A percentile compares a stretch with the other conserved stretches of the same genome.
Conservation (phyloP, 2,797 vertebrate genomes). For the Sebastes taczanowskii region DNA sequence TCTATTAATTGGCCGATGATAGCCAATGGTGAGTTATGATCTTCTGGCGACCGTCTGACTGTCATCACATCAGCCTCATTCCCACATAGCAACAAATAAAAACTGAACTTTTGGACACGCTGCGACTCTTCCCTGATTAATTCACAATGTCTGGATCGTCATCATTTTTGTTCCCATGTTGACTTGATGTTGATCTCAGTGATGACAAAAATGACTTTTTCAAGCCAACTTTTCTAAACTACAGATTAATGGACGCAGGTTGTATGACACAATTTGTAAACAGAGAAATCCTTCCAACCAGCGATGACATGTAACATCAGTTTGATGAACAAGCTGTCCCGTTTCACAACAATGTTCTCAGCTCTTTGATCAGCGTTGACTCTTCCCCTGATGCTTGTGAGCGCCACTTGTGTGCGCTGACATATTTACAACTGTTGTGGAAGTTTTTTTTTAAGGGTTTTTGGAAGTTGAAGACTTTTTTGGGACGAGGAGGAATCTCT, state of each 20-base stretch:
- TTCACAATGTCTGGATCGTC: neutral
- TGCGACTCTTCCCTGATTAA: neutral
- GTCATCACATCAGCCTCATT: slow-evolving; percentile 2
- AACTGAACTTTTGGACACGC: neutral
- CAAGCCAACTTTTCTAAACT: slow-evolving; percentile 1
- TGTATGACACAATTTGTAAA: slow-evolving; percentile 23
- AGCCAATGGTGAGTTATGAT: neutral
- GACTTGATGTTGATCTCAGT: neutral
- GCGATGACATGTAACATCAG: slow-evolving; percentile 5
- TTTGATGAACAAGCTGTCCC: neutral
- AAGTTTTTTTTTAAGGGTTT: neutral
- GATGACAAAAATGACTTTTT: neutral
- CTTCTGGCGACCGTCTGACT: neutral
- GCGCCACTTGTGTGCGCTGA: slow-evolving; percentile 20
- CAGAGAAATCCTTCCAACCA: neutral
- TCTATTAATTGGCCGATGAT: neutral
- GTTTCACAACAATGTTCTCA: slow-evolving; percentile 9
- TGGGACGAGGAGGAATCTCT: neutral
- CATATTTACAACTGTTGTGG: slow-evolving; percentile 47
- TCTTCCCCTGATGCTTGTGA: slow-evolving; percentile 24
- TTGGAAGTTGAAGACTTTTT: slow-evolving; percentile 30
- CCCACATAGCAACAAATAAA: neutral
- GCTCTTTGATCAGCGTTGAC: slow-evolving; percentile 1
- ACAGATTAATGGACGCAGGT: neutral
- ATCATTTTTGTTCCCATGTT: neutral